Evolutionary conservation across 2,888 invertebrate genomes (phyloP).

Genomic region (Smittia aterrima): DNA sequence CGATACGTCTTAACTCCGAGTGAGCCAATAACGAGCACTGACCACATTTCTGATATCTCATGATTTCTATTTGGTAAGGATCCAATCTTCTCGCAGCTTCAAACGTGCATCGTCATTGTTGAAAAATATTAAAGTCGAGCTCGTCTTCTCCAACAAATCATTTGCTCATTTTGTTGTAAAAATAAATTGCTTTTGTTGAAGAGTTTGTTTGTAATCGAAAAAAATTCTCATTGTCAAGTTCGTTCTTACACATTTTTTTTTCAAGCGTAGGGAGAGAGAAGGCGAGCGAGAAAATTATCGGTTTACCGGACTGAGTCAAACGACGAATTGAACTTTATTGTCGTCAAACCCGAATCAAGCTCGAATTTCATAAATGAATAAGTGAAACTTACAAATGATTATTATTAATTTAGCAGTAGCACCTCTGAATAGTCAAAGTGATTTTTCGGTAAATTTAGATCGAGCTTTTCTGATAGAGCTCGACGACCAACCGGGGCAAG

Average conservation of each 20-base stretch:
- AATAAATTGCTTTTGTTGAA: slow-evolving; percentile 40
- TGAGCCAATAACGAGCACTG: slow-evolving; percentile 30
- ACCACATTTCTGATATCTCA: slow-evolving; percentile 37
- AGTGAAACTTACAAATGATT: slow-evolving; percentile 22
- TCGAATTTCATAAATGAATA: neutral
- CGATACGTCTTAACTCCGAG: slow-evolving; percentile 22
- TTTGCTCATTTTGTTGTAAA: slow-evolving; percentile 34
- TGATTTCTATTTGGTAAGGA: slow-evolving; percentile 39
- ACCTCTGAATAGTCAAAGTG: neutral
- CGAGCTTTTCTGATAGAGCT: slow-evolving; percentile 22
- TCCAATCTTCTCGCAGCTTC: slow-evolving; percentile 12
- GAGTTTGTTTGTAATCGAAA: slow-evolving; percentile 26
- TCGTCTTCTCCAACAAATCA: slow-evolving; percentile 25
- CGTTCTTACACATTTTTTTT: neutral
- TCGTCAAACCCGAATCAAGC: neutral
- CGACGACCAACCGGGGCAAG: neutral
- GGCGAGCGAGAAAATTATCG: slow-evolving; percentile 1
- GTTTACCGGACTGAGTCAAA: slow-evolving; percentile 7
- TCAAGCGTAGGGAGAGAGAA: neutral
- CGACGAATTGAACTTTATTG: slow-evolving; percentile 2
- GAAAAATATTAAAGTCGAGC: slow-evolving; percentile 3
- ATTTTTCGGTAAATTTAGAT: slow-evolving; percentile 37
- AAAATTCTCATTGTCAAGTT: neutral
- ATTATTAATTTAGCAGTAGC: slow-evolving; percentile 38
- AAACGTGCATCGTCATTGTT: slow-evolving; percentile 31